Base-by-base conservation (phyloP, 2,888 invertebrate species). In the Bombylius major region DNA sequence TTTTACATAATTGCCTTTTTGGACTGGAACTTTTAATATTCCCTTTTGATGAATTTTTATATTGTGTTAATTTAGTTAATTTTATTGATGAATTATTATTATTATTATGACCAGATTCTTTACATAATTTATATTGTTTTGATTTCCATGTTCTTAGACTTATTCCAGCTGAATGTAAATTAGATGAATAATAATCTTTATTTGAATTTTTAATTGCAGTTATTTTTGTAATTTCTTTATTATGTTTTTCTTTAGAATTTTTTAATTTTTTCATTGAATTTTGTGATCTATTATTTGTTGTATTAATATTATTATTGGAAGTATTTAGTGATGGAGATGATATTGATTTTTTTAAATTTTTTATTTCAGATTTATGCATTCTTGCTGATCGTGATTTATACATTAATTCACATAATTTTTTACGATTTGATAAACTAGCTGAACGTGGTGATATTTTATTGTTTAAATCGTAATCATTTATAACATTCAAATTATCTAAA, bases 91-190 rank as follows among this genome's bases (percentile, higher is more conserved):
- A 23, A 9, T 44, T 49, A 9, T 46, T 44, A 23, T 23, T 23
- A 23, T 23, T 23, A 23, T 23, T 23, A 23, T 23, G 1, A 36
- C 48, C 51, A 6, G 53, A 31, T 8, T 48, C 31, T 53, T 60
- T 60, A 11, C 47, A 50, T 13, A 52, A 51, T 58, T 57, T 60
- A 56, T 60, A 56, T 33, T 61, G 58, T 23, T 59, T 56, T 6
- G 61, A 57, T 23, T 57, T 58, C 61, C 61, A 61, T 9, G 61
- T 55, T 36, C 60, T 50, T 14, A 63, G 53, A 42, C 60, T 63
- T 55, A 62, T 53, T 6, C 61, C 62, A 33, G 58, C 59, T 4
- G 58, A 58, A 47, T 58, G 60, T 47, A 62, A 60, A 36, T 60
- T 59, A 12, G 62, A 61, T 9, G 60, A 56, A 12, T 48, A 50